Conservation (phyloP, 2,797 vertebrate species). For the Halcyon smyrnensis region DNA sequence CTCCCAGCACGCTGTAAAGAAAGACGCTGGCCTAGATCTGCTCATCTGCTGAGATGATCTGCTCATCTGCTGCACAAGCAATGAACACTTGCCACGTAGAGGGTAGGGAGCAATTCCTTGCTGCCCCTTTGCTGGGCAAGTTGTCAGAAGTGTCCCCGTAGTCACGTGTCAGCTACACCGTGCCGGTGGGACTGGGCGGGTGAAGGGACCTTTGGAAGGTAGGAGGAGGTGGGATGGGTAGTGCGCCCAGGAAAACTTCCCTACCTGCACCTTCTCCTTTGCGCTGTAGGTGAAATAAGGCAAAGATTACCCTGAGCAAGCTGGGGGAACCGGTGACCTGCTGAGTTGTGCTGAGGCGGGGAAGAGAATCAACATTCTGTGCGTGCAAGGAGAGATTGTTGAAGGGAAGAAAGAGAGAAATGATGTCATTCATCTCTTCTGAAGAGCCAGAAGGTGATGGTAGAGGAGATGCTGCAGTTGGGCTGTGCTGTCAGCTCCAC, state of each 20-base stretch:
- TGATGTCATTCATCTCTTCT: neutral
- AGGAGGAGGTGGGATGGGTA: neutral
- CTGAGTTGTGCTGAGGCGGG: neutral
- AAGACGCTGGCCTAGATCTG: neutral
- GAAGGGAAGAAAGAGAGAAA: neutral
- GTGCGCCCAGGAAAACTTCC: neutral
- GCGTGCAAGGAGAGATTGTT: neutral
- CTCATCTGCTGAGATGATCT: neutral
- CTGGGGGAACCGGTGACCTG: accelerated
- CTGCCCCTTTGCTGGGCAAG: neutral
- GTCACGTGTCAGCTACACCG: neutral
- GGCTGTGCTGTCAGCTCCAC: neutral
- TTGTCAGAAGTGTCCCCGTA: neutral
- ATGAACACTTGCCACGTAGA: neutral
- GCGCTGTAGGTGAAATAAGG: neutral
- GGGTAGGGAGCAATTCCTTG: neutral
- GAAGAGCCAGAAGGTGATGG: neutral
- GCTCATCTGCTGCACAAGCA: neutral
- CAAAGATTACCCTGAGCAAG: neutral
- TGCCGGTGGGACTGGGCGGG: accelerated
- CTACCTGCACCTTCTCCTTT: neutral
- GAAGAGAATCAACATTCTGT: neutral
- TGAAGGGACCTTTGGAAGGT: neutral
- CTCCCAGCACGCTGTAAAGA: neutral
- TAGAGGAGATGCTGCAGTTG: neutral